A percentile compares a stretch with the other conserved stretches of the same genome.
phyloP scores from a whole-genome alignment of 2,797 vertebrate genomes.

The Gymnocypris eckloni region DNA sequence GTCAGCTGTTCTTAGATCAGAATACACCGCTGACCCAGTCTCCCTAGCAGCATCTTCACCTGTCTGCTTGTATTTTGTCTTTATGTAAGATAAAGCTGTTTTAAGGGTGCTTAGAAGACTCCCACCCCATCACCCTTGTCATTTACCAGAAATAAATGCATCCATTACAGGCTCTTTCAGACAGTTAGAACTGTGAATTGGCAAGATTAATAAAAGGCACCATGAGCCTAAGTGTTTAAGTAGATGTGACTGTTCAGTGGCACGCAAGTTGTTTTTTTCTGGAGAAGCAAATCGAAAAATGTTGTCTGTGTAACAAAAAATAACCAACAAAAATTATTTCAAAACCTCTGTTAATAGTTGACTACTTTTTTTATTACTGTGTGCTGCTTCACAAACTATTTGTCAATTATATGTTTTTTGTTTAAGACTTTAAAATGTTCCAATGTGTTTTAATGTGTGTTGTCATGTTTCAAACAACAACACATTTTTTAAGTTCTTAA shows the following conservation, averaged over 20 bases:
- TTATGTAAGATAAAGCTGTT: constrained; percentile 5
- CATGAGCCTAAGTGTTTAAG: constrained; percentile 9
- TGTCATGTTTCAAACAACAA: not conserved
- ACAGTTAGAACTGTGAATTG: constrained; percentile 15
- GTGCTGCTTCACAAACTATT: constrained; percentile 3
- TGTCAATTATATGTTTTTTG: constrained; percentile 37
- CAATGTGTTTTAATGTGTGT: constrained; percentile 21
- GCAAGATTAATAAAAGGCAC: constrained; percentile 10
- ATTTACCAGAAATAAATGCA: not conserved
- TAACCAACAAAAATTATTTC: not conserved
- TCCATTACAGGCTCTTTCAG: not conserved
- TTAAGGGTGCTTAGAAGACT: not conserved
- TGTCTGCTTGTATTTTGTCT: not conserved
- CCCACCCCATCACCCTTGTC: not conserved
- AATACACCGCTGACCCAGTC: constrained; percentile 60
- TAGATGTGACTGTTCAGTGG: not conserved
- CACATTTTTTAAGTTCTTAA: not conserved
- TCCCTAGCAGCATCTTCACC: constrained; percentile 59
- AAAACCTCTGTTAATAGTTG: not conserved
- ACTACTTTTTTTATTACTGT: not conserved
- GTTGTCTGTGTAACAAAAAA: not conserved
- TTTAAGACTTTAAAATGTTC: constrained; percentile 23
- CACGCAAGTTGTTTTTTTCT: not conserved
- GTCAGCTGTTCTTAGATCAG: constrained; percentile 60
- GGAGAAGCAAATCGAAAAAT: not conserved